Conservation (phyloP, 2,888 invertebrate genomes). For the Macrosiphum euphorbiae region DNA sequence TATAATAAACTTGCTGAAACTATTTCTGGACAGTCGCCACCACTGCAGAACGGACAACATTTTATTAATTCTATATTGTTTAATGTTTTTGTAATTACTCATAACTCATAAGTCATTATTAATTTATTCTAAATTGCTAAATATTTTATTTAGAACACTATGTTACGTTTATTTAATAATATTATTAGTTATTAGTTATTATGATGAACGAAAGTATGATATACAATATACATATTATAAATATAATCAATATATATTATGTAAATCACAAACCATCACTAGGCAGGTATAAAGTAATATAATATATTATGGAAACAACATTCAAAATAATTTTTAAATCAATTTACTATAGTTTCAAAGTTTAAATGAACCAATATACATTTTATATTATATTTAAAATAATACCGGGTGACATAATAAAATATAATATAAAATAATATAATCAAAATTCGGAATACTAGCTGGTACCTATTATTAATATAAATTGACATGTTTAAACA, state of each 20-base stretch:
- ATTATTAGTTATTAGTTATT: not conserved
- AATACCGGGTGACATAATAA: not conserved
- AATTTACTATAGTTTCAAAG: not conserved
- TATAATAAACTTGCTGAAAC: not conserved
- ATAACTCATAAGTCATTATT: too few relatives aligned
- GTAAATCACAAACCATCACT: not conserved
- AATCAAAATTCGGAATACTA: not conserved
- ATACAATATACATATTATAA: not conserved
- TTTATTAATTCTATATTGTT: not conserved
- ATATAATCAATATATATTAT: not conserved
- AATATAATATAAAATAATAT: not conserved
- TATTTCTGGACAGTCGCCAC: not conserved
- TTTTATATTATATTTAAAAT: not conserved
- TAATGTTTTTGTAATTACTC: not conserved
- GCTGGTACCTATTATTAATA: not conserved
- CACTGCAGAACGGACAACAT: not conserved
- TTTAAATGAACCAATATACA: not conserved
- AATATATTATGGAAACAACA: not conserved
- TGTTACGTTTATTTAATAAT: not conserved
- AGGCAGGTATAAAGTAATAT: not conserved
- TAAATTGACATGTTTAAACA: slow-evolving; percentile 14
- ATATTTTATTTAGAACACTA: not conserved
- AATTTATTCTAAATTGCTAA: not conserved
- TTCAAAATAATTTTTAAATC: not conserved
- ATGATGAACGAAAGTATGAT: not conserved